These are phyloP conservation scores for Drosophila littoralis DNA, from an alignment of 1,140 invertebrate genomes.

Conservation along the genomic window DNA sequence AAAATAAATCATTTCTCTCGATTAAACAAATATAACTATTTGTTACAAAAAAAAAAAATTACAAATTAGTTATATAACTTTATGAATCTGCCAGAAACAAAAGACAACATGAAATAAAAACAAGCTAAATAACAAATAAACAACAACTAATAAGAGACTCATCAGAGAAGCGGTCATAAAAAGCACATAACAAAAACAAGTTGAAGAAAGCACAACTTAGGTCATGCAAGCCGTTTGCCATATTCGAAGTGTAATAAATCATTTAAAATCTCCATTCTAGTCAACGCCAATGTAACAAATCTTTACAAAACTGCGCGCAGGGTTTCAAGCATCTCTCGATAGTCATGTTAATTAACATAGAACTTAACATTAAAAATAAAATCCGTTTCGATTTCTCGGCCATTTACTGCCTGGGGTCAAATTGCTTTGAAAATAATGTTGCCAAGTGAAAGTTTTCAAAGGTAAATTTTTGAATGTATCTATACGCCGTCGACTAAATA, in stretches of 20 bases:
- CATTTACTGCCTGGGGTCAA: background rate
- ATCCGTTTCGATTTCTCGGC: background rate
- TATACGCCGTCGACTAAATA: too few relatives aligned
- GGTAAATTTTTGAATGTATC: too few relatives aligned
- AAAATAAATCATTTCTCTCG: background rate
- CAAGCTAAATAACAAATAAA: background rate
- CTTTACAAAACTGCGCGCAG: background rate
- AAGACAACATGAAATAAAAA: background rate
- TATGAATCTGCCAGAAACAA: too few relatives aligned
- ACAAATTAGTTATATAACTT: too few relatives aligned
- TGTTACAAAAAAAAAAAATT: too few relatives aligned
- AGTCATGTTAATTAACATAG: background rate
- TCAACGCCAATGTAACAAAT: background rate
- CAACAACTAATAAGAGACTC: background rate
- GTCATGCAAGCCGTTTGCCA: background rate
- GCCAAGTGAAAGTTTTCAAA: too few relatives aligned
- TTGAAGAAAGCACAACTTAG: background rate
- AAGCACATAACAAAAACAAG: background rate
- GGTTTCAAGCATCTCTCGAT: background rate
- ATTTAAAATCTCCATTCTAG: background rate
- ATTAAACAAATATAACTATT: too few relatives aligned
- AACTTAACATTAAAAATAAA: background rate
- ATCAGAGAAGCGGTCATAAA: background rate
- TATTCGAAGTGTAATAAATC: slow-evolving; percentile 11
- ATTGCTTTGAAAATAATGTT: too few relatives aligned